These are phyloP conservation scores for Siniperca undulata DNA, from an alignment of 2,797 vertebrate genomes.

Conservation along the genomic window DNA sequence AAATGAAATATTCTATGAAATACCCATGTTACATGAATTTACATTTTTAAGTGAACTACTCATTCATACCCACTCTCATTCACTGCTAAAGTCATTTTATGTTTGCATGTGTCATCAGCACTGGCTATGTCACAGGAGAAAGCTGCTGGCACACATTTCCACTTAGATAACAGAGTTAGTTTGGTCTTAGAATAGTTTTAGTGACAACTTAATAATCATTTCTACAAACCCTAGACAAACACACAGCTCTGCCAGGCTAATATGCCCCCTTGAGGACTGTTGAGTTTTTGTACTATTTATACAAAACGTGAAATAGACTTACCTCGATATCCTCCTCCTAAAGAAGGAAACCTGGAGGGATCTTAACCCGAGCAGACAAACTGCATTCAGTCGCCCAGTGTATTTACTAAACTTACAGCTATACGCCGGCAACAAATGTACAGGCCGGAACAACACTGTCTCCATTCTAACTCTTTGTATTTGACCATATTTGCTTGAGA, in stretches of 20 bases:
- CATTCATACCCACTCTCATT: neutral
- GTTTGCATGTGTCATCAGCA: neutral
- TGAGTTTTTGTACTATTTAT: neutral
- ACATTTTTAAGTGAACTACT: neutral
- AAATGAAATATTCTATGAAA: neutral
- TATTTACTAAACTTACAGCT: constrained; percentile 12
- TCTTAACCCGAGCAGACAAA: neutral
- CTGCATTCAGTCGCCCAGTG: constrained; percentile 20
- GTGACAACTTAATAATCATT: neutral
- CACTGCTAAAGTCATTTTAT: neutral
- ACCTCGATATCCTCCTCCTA: constrained; percentile 39
- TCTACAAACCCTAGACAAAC: no score
- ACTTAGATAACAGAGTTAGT: neutral
- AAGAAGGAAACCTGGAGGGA: constrained; percentile 26
- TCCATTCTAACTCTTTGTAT: constrained; percentile 29
- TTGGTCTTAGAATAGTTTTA: no score
- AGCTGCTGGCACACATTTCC: neutral
- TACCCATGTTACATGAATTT: no score
- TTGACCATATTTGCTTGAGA: constrained; percentile 27
- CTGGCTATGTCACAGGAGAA: neutral
- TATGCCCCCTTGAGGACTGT: neutral
- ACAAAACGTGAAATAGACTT: neutral
- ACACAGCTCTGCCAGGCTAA: neutral
- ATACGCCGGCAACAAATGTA: neutral
- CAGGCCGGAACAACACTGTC: neutral